Evolutionary conservation across 2,888 invertebrate genomes (phyloP).

Genomic region (Chloroclystis v-ata): DNA sequence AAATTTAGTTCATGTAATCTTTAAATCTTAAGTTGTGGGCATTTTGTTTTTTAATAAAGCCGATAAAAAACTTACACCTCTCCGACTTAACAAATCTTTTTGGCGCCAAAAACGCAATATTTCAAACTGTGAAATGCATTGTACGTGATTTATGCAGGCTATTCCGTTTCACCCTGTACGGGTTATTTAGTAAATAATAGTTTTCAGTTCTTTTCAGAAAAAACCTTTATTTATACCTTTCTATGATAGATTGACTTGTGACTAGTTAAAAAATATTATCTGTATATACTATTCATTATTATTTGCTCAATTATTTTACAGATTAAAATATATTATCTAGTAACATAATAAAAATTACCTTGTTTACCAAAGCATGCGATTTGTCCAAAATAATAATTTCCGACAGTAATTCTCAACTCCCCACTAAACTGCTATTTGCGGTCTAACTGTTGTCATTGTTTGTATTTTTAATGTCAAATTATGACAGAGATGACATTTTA

Average conservation of each 20-base stretch:
- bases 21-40: too few relatives aligned
- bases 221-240: background rate
- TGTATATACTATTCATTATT: too few relatives aligned
- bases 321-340: too few relatives aligned
- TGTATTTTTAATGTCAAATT: slow-evolving; percentile 8
- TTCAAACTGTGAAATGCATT: slow-evolving; percentile 1
- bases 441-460: background rate
- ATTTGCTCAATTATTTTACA: too few relatives aligned
- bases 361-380: too few relatives aligned
- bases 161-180: slow-evolving; percentile 4
- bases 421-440: background rate
- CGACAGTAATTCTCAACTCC: background rate
- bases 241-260: background rate
- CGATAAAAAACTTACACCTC: background rate
- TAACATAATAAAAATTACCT: too few relatives aligned
- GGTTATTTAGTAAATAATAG: slow-evolving; percentile 1
- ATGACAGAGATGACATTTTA: slow-evolving; percentile 6
- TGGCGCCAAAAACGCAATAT: slow-evolving; percentile 1
- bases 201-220: background rate
- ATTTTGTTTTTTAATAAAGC: background rate
- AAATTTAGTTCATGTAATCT: too few relatives aligned
- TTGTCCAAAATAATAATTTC: too few relatives aligned
- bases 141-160: slow-evolving; percentile 1
- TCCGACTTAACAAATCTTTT: background rate
- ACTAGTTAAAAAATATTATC: background rate